These are phyloP conservation scores for Hirtodrosophila trivittata DNA, from an alignment of 2,888 invertebrate genomes.

Conservation along the genomic window DNA sequence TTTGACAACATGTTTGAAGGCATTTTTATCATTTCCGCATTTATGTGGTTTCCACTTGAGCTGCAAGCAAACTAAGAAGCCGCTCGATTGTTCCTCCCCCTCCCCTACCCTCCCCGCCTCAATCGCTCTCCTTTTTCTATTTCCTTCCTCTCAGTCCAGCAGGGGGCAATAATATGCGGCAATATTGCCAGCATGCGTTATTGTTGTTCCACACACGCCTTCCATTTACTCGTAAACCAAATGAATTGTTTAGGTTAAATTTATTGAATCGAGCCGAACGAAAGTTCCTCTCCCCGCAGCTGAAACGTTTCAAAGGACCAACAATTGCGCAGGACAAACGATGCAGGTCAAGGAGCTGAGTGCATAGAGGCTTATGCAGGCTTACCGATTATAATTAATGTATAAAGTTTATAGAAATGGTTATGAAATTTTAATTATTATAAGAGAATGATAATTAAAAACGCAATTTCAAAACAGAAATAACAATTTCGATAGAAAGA, in stretches of 20 bases:
- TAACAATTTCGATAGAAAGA: too few relatives aligned
- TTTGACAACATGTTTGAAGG: constrained; percentile 77
- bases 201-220: constrained; percentile 15
- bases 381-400: constrained; percentile 41
- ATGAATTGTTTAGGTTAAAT: constrained; percentile 72
- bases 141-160: constrained; percentile 1
- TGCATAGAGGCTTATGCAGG: constrained; percentile 12
- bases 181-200: constrained; percentile 37
- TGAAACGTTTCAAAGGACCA: too few relatives aligned
- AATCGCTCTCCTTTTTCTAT: too few relatives aligned
- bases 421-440: too few relatives aligned
- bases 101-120: background rate
- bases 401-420: constrained; percentile 1
- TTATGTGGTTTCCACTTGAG: constrained; percentile 77
- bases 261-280: constrained; percentile 57
- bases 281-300: too few relatives aligned
- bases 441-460: too few relatives aligned
- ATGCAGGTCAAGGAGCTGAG: constrained; percentile 22
- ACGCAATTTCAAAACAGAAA: too few relatives aligned
- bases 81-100: constrained; percentile 32
- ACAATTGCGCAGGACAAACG: background rate
- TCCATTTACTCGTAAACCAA: constrained; percentile 36
- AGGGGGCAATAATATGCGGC: constrained; percentile 20
- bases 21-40: constrained; percentile 79
- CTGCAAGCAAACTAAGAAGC: constrained; percentile 73